Evolutionary conservation across 1,140 invertebrate genomes (phyloP).

Genomic region (Drosophila mauritiana): DNA sequence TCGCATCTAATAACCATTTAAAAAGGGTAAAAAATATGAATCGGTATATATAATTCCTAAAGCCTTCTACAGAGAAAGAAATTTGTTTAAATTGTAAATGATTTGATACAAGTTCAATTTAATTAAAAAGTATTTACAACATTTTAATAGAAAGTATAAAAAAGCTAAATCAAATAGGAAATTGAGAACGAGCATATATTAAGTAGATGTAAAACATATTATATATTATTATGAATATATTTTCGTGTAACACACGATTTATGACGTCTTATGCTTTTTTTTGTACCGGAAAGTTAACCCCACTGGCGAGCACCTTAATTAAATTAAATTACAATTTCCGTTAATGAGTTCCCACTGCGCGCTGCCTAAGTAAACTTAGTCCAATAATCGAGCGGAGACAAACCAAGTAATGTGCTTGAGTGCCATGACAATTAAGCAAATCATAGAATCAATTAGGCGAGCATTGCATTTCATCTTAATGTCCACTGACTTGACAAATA

Average conservation of each 20-base stretch:
- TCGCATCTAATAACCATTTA: background rate
- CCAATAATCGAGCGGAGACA: constrained; percentile 8
- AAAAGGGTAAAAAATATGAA: background rate
- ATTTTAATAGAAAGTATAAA: background rate
- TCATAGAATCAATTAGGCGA: constrained; percentile 75
- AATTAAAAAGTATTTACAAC: no score
- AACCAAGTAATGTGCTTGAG: constrained; percentile 2
- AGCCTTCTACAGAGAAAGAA: no score
- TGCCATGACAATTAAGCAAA: constrained; percentile 52
- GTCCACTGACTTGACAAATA: constrained; percentile 64
- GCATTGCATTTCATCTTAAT: constrained; percentile 62
- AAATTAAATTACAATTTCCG: constrained; percentile 9
- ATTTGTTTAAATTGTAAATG: no score
- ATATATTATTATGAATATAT: no score
- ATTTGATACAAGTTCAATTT: no score
- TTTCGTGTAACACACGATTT: background rate
- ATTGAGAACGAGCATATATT: no score
- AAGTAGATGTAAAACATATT: no score
- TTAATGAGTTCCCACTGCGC: constrained; percentile 12
- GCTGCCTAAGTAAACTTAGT: constrained; percentile 1
- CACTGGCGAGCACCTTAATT: background rate
- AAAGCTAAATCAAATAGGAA: background rate
- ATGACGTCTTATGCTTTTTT: no score
- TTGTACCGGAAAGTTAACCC: no score
- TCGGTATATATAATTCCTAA: no score